Evolutionary conservation across 2,888 invertebrate species (phyloP).

Genomic region (Caenorhabditis sp.): DNA sequence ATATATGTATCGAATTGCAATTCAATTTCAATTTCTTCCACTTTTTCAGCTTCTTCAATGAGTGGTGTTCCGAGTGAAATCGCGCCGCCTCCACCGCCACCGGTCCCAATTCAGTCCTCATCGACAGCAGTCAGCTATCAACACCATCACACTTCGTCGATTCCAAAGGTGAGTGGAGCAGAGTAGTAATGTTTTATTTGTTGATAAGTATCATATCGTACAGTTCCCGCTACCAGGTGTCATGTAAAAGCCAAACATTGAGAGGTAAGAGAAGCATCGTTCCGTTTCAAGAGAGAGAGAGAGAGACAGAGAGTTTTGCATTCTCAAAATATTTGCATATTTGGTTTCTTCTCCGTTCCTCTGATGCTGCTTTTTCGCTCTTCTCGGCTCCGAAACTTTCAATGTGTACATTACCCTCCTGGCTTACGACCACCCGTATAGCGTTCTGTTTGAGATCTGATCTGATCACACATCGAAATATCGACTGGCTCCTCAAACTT

Average conservation of each 20-base stretch:
- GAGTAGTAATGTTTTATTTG: neutral
- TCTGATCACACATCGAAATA: slow-evolving; percentile 52
- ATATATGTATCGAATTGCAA: slow-evolving; percentile 33
- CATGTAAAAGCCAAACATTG: slow-evolving; percentile 53
- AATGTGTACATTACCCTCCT: slow-evolving; percentile 39
- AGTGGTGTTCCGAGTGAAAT: slow-evolving; percentile 56
- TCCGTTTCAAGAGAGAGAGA: slow-evolving; percentile 55
- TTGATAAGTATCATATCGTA: slow-evolving; percentile 18
- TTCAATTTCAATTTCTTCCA: slow-evolving; percentile 37
- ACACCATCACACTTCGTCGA: slow-evolving; percentile 60
- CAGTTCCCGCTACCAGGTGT: slow-evolving; percentile 29
- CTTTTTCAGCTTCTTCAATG: slow-evolving; percentile 63
- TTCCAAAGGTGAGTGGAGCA: slow-evolving; percentile 51
- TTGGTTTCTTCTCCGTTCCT: slow-evolving; percentile 40
- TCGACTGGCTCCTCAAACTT: slow-evolving; percentile 24
- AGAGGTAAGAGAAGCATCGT: slow-evolving; percentile 21
- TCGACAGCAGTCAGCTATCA: slow-evolving; percentile 53
- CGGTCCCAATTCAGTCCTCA: slow-evolving; percentile 45
- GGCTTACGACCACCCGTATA: slow-evolving; percentile 23
- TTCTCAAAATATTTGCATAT: slow-evolving; percentile 67
- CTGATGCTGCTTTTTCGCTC: neutral
- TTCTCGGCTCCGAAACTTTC: slow-evolving; percentile 34
- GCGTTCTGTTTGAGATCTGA: slow-evolving; percentile 46
- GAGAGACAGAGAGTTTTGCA: neutral
- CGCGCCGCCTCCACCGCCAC: slow-evolving; percentile 60